phyloP scores from a whole-genome alignment of 2,888 invertebrate species.

The Ecliptopera silaceata region DNA sequence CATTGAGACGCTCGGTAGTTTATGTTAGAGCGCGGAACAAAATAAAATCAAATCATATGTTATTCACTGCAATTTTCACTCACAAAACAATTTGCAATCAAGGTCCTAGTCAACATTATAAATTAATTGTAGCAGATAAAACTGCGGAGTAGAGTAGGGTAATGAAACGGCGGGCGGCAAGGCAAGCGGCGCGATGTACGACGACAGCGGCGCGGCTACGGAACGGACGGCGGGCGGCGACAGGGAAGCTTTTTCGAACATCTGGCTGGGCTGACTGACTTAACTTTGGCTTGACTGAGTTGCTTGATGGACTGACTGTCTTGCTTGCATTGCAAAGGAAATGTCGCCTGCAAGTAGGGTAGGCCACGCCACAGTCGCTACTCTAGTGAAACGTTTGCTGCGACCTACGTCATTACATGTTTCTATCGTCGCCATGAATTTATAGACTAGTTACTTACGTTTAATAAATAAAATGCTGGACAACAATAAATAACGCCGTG shows the following conservation, averaged over 20 bases:
- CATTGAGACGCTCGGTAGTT: conserved; percentile 80
- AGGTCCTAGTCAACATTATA: conserved; percentile 76
- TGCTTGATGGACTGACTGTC: background rate
- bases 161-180: conserved; percentile 72
- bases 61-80: conserved; percentile 72
- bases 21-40: conserved; percentile 58
- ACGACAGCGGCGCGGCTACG: too few relatives aligned
- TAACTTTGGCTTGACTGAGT: conserved; percentile 50
- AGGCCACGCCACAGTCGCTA: too few relatives aligned
- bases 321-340: conserved; percentile 60
- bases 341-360: too few relatives aligned
- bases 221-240: conserved; percentile 41
- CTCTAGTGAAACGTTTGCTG: too few relatives aligned
- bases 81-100: conserved; percentile 61
- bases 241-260: conserved; percentile 80
- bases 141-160: conserved; percentile 54
- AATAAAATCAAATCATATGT: conserved; percentile 68
- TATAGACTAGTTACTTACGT: too few relatives aligned
- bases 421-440: too few relatives aligned
- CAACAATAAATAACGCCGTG: too few relatives aligned
- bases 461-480: too few relatives aligned
- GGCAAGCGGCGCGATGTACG: too few relatives aligned
- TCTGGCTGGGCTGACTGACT: too few relatives aligned
- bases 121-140: conserved; percentile 64
- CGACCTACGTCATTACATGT: too few relatives aligned